These are phyloP conservation scores for Nezara viridula DNA, from an alignment of 2,888 invertebrate genomes.

Conservation along the genomic window DNA sequence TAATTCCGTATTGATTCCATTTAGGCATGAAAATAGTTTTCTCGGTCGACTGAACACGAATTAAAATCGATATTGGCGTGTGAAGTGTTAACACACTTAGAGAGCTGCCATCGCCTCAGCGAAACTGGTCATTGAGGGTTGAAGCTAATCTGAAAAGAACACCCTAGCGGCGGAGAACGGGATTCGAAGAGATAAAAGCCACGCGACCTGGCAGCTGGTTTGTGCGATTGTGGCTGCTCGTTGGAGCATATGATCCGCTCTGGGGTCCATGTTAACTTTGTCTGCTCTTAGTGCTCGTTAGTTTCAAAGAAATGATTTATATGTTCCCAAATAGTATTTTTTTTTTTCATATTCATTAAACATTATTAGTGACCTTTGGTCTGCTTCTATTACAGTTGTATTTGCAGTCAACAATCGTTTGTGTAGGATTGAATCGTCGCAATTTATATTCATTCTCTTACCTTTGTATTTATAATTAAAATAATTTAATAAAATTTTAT, in stretches of 20 bases:
- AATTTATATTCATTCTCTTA: no score
- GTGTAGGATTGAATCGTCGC: no score
- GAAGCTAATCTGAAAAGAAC: constrained; percentile 33
- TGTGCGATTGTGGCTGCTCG: constrained; percentile 12
- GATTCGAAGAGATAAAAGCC: constrained; percentile 35
- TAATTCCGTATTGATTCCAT: background rate
- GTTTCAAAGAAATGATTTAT: constrained; percentile 12
- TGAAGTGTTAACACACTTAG: background rate
- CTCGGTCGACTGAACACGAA: background rate
- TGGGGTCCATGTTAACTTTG: background rate
- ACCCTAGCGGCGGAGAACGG: background rate
- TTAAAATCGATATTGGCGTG: background rate
- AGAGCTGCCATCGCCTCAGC: background rate
- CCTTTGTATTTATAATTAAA: no score
- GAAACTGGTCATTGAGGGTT: background rate
- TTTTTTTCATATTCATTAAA: background rate
- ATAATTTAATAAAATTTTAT: no score
- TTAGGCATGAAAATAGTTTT: background rate
- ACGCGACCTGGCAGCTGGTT: constrained; percentile 44
- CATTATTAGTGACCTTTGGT: no score
- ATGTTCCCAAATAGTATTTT: background rate
- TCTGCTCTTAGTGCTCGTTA: background rate
- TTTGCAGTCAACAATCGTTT: no score
- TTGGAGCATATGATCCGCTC: constrained; percentile 7
- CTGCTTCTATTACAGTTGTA: no score